Base-by-base conservation (phyloP, 2,113 vertebrate species). In the Conger conger region DNA sequence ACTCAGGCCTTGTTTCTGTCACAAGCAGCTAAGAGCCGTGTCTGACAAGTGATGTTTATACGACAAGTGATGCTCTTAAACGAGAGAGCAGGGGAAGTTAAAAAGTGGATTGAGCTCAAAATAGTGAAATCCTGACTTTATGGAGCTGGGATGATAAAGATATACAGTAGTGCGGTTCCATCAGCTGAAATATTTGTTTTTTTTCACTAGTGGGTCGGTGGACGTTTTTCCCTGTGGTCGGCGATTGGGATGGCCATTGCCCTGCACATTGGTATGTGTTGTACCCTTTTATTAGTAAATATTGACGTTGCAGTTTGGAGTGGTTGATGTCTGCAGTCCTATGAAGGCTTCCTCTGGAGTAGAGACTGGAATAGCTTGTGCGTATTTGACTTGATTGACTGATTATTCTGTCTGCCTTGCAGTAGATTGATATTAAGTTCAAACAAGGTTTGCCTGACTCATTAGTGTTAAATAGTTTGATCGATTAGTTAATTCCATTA, bases 201-300 rank as follows among this genome's bases (percentile, higher is more conserved):
- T 0, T 84, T 0, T 93, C 92, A 86, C 82, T 89, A 99, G 98
- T 99, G 98, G 98, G 98, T 99, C 60, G 98, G 98, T 87, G 98
- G 98, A 42, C 97, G 98, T 84, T 99, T 98, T 90, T 99, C 98
- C 0, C 92, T 99, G 82, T 99, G 98, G 98, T 99, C 98, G 0
- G 98, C 98, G 73, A 99, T 99, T 18, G 98, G 98, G 82, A 95
- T 99, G 88, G 98, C 98, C 92, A 99, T 99, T n/a, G 98, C 98
- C 0, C 95, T 99, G 90, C 97, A 99, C 2, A 91, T 99, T 37
- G 98, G 98, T 99, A 93, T 7, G 91, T 90, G 77, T 87, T 6
- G 42, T n/a, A 18, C 45, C 35, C 42, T 60, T 53, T 35, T 3
- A 37, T 79, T 7, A 15, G 20, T 50, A 20, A 76, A 20, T 4